Conservation (phyloP, 2,113 vertebrate species). For the Saiga tatarica region DNA sequence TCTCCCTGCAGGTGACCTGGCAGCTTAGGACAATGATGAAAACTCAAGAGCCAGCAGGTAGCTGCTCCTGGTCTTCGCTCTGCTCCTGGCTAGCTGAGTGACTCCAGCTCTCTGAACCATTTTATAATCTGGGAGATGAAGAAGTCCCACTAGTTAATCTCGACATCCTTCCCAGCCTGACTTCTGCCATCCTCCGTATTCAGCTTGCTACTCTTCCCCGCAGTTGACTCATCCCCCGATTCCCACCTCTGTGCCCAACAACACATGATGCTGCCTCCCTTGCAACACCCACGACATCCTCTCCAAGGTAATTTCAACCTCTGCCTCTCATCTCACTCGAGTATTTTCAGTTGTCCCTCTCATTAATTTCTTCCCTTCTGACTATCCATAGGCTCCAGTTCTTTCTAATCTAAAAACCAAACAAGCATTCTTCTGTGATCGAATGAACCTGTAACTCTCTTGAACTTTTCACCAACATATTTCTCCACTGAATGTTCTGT, state of each 20-base stretch:
- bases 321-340: neutral
- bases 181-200: neutral
- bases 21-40: neutral
- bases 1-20: neutral
- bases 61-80: neutral
- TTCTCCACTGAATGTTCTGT: neutral
- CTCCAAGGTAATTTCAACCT: neutral
- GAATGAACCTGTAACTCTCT: neutral
- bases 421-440: neutral
- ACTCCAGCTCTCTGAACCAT: neutral
- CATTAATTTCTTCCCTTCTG: neutral
- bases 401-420: neutral
- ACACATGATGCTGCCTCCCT: fast-evolving
- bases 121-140: neutral
- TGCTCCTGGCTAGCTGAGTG: neutral
- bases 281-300: neutral
- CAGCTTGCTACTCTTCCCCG: neutral
- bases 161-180: neutral
- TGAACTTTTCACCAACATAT: neutral
- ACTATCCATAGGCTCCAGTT: neutral
- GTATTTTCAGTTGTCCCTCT: neutral
- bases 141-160: neutral
- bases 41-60: neutral
- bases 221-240: neutral
- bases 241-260: neutral